phyloP scores from a whole-genome alignment of 2,797 vertebrate genomes.

The Perodicticus potto region DNA sequence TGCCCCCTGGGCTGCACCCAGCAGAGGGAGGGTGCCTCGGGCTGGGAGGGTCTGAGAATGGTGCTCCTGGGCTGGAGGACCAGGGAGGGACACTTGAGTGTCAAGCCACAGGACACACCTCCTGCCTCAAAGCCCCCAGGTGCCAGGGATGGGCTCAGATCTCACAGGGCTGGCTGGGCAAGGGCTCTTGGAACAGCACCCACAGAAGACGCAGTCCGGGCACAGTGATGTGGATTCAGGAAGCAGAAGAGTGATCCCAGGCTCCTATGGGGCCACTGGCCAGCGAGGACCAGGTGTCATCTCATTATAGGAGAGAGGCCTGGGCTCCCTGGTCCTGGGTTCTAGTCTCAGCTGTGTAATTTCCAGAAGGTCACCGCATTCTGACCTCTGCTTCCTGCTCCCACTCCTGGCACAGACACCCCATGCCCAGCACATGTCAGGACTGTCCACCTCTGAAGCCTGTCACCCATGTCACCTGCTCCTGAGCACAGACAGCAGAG shows the following conservation, averaged over 20 bases:
- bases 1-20: background rate
- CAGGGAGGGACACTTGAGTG: background rate
- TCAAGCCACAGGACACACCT: background rate
- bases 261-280: background rate
- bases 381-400: background rate
- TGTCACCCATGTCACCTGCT: accelerated
- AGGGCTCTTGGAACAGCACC: background rate
- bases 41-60: background rate
- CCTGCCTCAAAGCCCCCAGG: background rate
- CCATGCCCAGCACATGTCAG: background rate
- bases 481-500: background rate
- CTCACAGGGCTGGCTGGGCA: background rate
- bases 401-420: accelerated
- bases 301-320: background rate
- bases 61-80: background rate
- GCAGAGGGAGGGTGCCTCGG: background rate
- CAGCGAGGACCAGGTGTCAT: accelerated
- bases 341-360: background rate
- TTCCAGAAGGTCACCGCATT: background rate
- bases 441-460: background rate
- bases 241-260: background rate
- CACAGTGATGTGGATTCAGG: background rate
- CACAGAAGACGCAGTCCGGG: background rate
- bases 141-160: background rate
- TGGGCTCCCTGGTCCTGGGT: background rate